phyloP scores from a whole-genome alignment of 2,797 vertebrate genomes.

The Enteromius paludinosus region DNA sequence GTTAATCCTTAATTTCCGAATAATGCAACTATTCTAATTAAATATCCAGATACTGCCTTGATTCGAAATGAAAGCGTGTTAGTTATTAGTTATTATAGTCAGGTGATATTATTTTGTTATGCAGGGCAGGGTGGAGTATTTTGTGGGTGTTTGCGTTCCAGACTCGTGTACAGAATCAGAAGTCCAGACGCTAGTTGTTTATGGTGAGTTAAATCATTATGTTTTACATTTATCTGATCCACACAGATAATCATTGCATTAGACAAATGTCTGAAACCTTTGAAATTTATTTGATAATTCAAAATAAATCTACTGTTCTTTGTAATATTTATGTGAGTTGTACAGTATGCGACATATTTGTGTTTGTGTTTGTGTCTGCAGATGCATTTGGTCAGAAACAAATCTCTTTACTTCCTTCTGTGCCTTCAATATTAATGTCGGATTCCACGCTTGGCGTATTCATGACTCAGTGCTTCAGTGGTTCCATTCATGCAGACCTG shows the following conservation, averaged over 20 bases:
- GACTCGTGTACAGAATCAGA: constrained; percentile 77
- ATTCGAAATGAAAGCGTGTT: neutral
- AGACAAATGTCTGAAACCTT: neutral
- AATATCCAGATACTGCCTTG: neutral
- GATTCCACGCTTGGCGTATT: constrained; percentile 70
- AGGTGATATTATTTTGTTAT: constrained; percentile 13
- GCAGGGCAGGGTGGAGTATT: constrained; percentile 74
- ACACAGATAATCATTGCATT: neutral
- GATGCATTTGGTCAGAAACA: constrained; percentile 67
- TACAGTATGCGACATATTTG: neutral
- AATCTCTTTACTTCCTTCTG: constrained; percentile 70
- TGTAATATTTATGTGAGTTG: neutral
- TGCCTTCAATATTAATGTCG: constrained; percentile 71
- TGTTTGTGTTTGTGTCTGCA: constrained; percentile 57
- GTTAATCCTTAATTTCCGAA: neutral
- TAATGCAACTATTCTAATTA: neutral
- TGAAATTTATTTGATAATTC: neutral
- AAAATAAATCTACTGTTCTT: neutral
- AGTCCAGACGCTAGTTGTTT: constrained; percentile 69
- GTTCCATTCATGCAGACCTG: constrained; percentile 55
- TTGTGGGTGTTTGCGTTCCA: constrained; percentile 80
- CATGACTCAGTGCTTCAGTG: constrained; percentile 72
- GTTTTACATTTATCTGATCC: neutral
- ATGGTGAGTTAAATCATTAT: constrained; percentile 65
- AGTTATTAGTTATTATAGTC: neutral